Evolutionary conservation across 2,113 vertebrate species (phyloP).

Genomic region (Isurus oxyrinchus): DNA sequence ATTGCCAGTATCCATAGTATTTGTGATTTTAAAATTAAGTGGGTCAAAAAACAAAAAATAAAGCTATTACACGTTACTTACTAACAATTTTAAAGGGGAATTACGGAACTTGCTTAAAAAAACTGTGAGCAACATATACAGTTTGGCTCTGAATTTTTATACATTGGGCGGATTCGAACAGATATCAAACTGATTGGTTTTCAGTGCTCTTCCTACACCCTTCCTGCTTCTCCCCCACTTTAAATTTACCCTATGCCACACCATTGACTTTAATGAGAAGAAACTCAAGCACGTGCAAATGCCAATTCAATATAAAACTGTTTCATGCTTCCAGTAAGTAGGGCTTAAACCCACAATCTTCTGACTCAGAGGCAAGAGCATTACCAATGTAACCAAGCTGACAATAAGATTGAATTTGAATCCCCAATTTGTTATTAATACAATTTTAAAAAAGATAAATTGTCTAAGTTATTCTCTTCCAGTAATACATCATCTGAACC

Average conservation of each 20-base stretch:
- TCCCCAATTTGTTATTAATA: not conserved
- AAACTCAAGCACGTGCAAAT: not conserved
- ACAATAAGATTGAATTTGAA: not conserved
- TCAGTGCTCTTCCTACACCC: not conserved
- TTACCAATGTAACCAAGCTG: not conserved
- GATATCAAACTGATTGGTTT: not conserved
- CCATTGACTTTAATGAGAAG: not conserved
- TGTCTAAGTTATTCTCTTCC: not conserved
- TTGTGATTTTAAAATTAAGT: not conserved
- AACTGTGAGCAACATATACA: not conserved
- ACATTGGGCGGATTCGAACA: not conserved
- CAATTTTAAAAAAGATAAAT: no score
- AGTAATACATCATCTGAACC: not conserved
- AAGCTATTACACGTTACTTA: not conserved
- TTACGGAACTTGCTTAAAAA: not conserved
- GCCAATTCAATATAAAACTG: no score
- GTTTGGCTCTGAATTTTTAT: not conserved
- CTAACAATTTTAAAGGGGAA: not conserved
- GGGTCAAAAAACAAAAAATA: not conserved
- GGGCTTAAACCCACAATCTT: not conserved
- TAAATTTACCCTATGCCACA: not conserved
- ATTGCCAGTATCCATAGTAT: no score
- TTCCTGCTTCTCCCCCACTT: not conserved
- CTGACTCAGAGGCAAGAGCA: not conserved
- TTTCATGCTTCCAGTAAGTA: not conserved